Evolutionary conservation across 2,888 invertebrate genomes (phyloP).

Genomic region (Tromatobia lineatoria): DNA sequence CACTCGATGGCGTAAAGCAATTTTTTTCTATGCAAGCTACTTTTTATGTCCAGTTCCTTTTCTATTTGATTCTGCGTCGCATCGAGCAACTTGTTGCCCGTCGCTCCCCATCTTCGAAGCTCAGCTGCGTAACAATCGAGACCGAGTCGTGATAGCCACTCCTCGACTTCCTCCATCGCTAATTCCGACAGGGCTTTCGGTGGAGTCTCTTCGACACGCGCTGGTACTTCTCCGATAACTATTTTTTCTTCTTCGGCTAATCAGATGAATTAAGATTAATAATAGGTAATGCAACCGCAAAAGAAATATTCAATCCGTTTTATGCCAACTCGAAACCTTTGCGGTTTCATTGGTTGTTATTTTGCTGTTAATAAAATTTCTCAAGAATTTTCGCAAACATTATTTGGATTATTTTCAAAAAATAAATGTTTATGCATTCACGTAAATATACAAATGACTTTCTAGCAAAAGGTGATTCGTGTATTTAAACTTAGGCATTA

Average conservation of each 20-base stretch:
- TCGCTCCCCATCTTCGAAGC: constrained; percentile 93
- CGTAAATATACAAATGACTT: neutral
- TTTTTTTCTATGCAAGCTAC: constrained; percentile 96
- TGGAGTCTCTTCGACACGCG: constrained; percentile 71
- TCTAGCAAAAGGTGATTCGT: neutral
- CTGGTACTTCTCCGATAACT: constrained; percentile 86
- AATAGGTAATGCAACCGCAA: neutral
- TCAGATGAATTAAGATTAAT: neutral
- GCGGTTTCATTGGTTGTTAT: neutral
- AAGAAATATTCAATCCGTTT: neutral
- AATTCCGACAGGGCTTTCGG: constrained; percentile 91
- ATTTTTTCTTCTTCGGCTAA: constrained; percentile 89
- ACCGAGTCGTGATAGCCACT: constrained; percentile 93
- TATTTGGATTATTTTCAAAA: neutral
- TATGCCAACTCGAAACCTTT: neutral
- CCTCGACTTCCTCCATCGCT: constrained; percentile 92
- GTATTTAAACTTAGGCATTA: neutral
- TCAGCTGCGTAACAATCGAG: constrained; percentile 93
- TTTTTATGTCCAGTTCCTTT: constrained; percentile 94
- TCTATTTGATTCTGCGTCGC: constrained; percentile 94
- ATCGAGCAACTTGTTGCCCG: constrained; percentile 92
- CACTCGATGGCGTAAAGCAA: constrained; percentile 87
- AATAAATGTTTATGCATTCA: neutral
- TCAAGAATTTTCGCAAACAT: neutral
- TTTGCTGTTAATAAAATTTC: constrained; percentile 2